Conservation (phyloP, 2,888 invertebrate genomes). For the Nomada ruficornis region DNA sequence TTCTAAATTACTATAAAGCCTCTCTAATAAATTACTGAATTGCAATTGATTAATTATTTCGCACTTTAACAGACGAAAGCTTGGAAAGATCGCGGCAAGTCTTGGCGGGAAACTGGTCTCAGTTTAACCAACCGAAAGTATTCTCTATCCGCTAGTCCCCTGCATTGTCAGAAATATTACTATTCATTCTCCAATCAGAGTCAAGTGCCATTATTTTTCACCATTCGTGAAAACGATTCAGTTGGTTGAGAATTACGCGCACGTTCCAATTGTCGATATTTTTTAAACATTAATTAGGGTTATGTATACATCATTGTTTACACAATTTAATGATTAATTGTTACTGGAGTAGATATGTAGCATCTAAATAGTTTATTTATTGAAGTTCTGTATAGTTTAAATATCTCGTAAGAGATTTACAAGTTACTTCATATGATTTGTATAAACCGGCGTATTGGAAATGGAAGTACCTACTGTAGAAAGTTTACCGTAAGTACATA, state of each 20-base stretch:
- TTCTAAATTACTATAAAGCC: background rate
- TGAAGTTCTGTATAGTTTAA: slow-evolving; percentile 13
- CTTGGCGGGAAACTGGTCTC: slow-evolving; percentile 19
- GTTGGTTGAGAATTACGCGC: background rate
- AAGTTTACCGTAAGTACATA: slow-evolving; percentile 77
- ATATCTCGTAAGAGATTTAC: background rate
- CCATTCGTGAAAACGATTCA: background rate
- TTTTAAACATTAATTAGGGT: slow-evolving; percentile 28
- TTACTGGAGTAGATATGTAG: slow-evolving; percentile 1
- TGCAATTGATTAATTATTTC: background rate
- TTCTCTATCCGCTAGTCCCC: background rate
- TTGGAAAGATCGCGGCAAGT: slow-evolving; percentile 1
- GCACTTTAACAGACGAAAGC: background rate
- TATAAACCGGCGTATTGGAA: slow-evolving; percentile 13
- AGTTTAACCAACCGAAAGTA: slow-evolving; percentile 8
- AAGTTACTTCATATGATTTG: slow-evolving; percentile 16
- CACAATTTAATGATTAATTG: background rate
- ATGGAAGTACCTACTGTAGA: slow-evolving; percentile 77
- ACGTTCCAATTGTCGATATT: background rate
- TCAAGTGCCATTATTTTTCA: background rate
- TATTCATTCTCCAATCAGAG: slow-evolving; percentile 1
- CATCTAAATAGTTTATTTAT: slow-evolving; percentile 3
- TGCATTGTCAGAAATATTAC: no score
- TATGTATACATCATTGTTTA: slow-evolving; percentile 33
- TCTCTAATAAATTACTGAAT: background rate